phyloP scores from a whole-genome alignment of 2,113 vertebrate genomes.

The Recurvirostra avosetta region DNA sequence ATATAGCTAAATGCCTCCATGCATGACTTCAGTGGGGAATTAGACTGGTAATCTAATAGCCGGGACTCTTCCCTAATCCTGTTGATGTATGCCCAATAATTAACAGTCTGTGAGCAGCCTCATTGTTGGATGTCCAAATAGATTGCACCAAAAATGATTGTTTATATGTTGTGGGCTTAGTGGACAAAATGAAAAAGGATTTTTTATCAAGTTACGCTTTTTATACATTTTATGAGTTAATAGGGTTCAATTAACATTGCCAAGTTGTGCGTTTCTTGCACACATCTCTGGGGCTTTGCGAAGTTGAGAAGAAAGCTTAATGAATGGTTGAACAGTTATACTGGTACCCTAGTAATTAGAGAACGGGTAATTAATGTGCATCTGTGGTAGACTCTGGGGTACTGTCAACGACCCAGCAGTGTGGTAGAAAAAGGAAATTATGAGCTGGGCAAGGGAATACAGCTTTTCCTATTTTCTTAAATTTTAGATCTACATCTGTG shows the following conservation, averaged over 20 bases:
- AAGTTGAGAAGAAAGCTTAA: conserved; percentile 74
- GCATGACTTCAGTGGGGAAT: conserved; percentile 24
- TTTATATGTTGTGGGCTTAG: not conserved
- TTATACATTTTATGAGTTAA: conserved; percentile 74
- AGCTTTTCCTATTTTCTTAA: conserved; percentile 70
- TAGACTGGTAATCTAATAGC: conserved; percentile 25
- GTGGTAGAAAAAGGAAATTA: conserved; percentile 65
- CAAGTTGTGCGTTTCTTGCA: conserved; percentile 55
- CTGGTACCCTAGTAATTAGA: conserved; percentile 74
- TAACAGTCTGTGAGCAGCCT: conserved; percentile 45
- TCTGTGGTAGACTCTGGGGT: conserved; percentile 71
- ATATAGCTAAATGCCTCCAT: conserved; percentile 1
- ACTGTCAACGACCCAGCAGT: conserved; percentile 67
- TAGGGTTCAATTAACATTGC: conserved; percentile 74
- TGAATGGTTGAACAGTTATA: conserved; percentile 71
- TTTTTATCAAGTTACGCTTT: conserved; percentile 69
- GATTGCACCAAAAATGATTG: conserved; percentile 30
- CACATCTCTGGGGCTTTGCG: conserved; percentile 61
- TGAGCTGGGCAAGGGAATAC: conserved; percentile 66
- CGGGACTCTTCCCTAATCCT: conserved; percentile 13
- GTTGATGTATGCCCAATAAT: conserved; percentile 44
- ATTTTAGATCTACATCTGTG: conserved; percentile 74
- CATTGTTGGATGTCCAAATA: conserved; percentile 34
- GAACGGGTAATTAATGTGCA: conserved; percentile 78
- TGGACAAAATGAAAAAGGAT: conserved; percentile 51